Evolutionary conservation across 2,888 invertebrate genomes (phyloP).

Genomic region (Anagyrus pseudococci): DNA sequence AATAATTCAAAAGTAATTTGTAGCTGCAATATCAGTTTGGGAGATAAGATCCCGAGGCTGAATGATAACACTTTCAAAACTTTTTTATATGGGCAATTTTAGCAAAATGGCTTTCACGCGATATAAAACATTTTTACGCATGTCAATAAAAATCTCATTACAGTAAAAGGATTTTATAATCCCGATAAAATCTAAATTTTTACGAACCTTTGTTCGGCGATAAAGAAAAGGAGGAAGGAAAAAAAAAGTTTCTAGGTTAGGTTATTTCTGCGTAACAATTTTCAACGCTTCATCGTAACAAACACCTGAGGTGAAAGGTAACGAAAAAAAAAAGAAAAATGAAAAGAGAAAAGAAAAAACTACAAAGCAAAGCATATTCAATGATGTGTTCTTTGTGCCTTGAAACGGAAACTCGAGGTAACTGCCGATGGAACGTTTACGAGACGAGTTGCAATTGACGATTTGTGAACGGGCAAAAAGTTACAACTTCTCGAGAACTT

Average conservation of each 20-base stretch:
- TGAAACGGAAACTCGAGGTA: not conserved
- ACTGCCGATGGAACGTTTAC: not conserved
- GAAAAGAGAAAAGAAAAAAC: not conserved
- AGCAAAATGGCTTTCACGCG: slow-evolving; percentile 9
- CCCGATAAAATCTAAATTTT: slow-evolving; percentile 14
- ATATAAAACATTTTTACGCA: slow-evolving; percentile 20
- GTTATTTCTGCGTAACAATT: not conserved
- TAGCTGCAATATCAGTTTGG: slow-evolving; percentile 10
- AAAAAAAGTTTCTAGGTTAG: not conserved
- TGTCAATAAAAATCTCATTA: slow-evolving; percentile 27
- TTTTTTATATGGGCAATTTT: slow-evolving; percentile 10
- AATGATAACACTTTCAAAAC: slow-evolving; percentile 24
- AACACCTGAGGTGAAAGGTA: too few species aligned
- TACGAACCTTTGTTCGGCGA: not conserved
- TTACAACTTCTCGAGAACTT: slow-evolving; percentile 10
- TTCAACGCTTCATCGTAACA: too few species aligned
- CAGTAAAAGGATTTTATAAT: slow-evolving; percentile 9
- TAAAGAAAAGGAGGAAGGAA: not conserved
- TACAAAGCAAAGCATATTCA: not conserved
- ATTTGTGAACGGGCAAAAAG: not conserved
- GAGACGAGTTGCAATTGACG: not conserved
- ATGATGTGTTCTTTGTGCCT: not conserved
- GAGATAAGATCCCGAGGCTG: slow-evolving; percentile 19
- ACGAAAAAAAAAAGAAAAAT: too few species aligned
- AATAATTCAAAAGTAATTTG: not conserved